Evolutionary conservation across 2,888 invertebrate species (phyloP).

Genomic region (Metopia argyrocephala): DNA sequence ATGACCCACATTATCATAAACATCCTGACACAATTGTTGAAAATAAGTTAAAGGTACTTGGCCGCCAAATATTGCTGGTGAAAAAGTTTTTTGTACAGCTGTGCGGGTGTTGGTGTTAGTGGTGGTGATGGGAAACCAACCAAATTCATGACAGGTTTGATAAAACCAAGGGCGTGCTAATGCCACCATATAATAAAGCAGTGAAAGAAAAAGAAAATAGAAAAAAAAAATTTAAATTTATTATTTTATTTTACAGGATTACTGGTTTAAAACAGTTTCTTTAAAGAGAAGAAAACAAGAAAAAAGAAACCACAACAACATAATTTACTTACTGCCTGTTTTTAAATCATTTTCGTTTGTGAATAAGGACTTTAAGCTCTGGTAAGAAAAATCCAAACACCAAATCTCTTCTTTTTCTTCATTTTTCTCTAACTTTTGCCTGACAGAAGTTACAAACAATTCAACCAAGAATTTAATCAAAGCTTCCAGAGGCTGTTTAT

Average conservation of each 20-base stretch:
- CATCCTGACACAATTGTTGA: constrained; percentile 70
- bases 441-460: constrained; percentile 58
- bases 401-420: background rate
- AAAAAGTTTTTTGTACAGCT: background rate
- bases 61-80: constrained; percentile 65
- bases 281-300: too few species aligned
- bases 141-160: constrained; percentile 92
- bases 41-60: constrained; percentile 72
- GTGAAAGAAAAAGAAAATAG: too few species aligned
- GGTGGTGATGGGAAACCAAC: constrained; percentile 88
- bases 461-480: constrained; percentile 65
- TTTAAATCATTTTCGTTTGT: constrained; percentile 62
- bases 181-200: constrained; percentile 9
- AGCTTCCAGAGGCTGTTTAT: constrained; percentile 65
- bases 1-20: constrained; percentile 58
- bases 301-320: too few species aligned
- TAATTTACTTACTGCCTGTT: constrained; percentile 69
- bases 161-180: constrained; percentile 83
- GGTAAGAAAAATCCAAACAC: constrained; percentile 72
- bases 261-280: background rate
- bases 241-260: background rate
- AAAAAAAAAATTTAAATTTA: constrained; percentile 14
- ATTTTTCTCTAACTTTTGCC: background rate
- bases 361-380: constrained; percentile 68
- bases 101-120: constrained; percentile 12